These are phyloP conservation scores for Chitala chitala DNA, from an alignment of 2,113 vertebrate species.

Conservation along the genomic window DNA sequence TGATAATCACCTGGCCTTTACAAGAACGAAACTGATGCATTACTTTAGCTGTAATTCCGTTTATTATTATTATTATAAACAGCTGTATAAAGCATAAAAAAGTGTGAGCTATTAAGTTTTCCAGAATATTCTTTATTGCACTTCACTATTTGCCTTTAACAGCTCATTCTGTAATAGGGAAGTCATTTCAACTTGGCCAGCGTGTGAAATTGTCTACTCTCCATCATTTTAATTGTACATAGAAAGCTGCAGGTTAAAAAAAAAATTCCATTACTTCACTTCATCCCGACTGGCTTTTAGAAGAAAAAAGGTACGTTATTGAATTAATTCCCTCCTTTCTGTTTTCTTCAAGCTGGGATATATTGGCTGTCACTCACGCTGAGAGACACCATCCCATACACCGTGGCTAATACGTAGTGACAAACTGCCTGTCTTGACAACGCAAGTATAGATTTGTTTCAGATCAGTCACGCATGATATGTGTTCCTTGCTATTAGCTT, in stretches of 20 bases:
- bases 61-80: too few relatives aligned
- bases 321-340: background rate
- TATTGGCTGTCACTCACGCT: background rate
- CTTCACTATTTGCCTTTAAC: too few relatives aligned
- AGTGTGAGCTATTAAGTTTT: background rate
- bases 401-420: background rate
- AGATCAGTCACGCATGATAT: background rate
- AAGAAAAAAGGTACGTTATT: background rate
- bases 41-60: too few relatives aligned
- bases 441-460: constrained; percentile 10
- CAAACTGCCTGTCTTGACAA: background rate
- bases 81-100: background rate
- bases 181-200: too few relatives aligned
- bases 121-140: too few relatives aligned
- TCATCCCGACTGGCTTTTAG: background rate
- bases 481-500: background rate
- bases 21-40: too few relatives aligned
- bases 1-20: too few relatives aligned
- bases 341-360: background rate
- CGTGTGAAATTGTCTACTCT: too few relatives aligned
- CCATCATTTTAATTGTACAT: background rate
- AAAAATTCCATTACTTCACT: background rate
- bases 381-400: background rate
- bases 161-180: background rate
- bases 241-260: background rate